A percentile compares a stretch with the other conserved stretches of the same genome.
Conservation (phyloP, 1,140 invertebrate genomes). For the Bombyx mori region ASM3026992v2 NC_085118.1:8507501-8508000, state of each 20-base stretch:
- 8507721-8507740: no score
- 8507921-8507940: conserved; percentile 92
- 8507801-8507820: no score
- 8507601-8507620: conserved; percentile 91
- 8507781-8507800: no score
- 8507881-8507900: conserved; percentile 88
- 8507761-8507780: no score
- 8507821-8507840: no score
- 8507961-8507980: conserved; percentile 85
- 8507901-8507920: conserved; percentile 93
- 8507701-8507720: not conserved
- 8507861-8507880: conserved; percentile 84
- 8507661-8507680: conserved; percentile 57
- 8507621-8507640: conserved; percentile 95
- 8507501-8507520: conserved; percentile 97
- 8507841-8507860: conserved; percentile 19
- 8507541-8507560: conserved; percentile 90
- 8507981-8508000: conserved; percentile 91
- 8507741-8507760: no score
- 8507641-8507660: conserved; percentile 89
- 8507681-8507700: no score
- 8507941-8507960: conserved; percentile 89
- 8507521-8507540: conserved; percentile 92
- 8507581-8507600: conserved; percentile 90
- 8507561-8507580: conserved; percentile 87